These are phyloP conservation scores for Diachrysia chrysitis DNA, from an alignment of 2,888 invertebrate species.

Conservation along the genomic window DNA sequence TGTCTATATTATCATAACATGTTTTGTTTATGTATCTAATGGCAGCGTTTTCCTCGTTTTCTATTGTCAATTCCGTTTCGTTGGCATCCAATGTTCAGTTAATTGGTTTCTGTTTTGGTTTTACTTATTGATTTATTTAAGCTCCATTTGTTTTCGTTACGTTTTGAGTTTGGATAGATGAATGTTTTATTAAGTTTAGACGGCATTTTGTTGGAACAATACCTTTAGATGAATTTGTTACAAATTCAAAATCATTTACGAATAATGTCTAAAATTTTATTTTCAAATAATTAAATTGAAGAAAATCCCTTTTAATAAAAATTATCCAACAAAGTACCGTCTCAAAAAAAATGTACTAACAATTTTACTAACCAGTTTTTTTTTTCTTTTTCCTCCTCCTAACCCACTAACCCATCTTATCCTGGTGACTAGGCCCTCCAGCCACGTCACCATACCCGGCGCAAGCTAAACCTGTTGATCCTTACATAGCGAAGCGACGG, in stretches of 20 bases:
- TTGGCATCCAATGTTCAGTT: conserved; percentile 61
- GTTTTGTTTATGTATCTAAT: conserved; percentile 86
- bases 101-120: conserved; percentile 64
- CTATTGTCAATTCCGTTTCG: conserved; percentile 72
- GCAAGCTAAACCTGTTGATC: conserved; percentile 91
- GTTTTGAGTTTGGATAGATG: conserved; percentile 38
- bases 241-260: conserved; percentile 3
- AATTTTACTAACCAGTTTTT: conserved; percentile 79
- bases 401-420: conserved; percentile 86
- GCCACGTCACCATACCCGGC: conserved; percentile 90
- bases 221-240: conserved; percentile 29
- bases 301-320: neutral
- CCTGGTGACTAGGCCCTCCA: conserved; percentile 90
- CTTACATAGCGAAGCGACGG: conserved; percentile 97
- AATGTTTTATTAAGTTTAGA: conserved; percentile 61
- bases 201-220: conserved; percentile 57
- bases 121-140: conserved; percentile 58
- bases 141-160: conserved; percentile 58
- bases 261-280: neutral
- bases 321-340: conserved; percentile 33
- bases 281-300: neutral
- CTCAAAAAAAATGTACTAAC: conserved; percentile 66
- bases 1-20: conserved; percentile 86
- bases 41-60: conserved; percentile 82
- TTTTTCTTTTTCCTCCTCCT: conserved; percentile 71